phyloP scores from a whole-genome alignment of 2,888 invertebrate species.

The Anoncus sp. region DNA sequence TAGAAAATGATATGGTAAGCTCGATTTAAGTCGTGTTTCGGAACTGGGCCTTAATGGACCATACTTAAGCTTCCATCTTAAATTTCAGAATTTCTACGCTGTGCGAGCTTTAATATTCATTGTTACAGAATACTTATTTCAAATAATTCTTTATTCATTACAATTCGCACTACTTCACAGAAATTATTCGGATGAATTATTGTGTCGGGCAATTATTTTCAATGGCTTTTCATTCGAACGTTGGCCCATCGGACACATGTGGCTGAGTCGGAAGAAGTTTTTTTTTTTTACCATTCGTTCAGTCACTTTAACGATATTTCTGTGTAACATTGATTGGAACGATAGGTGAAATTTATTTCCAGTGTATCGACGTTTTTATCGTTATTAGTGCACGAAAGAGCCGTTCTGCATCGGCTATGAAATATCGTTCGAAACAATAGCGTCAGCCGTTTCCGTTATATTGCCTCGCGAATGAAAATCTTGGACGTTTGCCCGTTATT shows the following conservation, averaged over 20 bases:
- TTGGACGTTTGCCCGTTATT: constrained; percentile 53
- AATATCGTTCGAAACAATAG: constrained; percentile 52
- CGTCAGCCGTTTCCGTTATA: constrained; percentile 42
- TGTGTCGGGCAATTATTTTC: not conserved
- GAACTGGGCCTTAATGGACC: too few relatives aligned
- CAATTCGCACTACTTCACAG: not conserved
- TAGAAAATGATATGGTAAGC: too few relatives aligned
- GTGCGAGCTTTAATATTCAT: not conserved
- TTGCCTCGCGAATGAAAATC: constrained; percentile 41
- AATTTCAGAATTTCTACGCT: too few relatives aligned
- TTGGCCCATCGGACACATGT: not conserved
- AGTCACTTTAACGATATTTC: constrained; percentile 26
- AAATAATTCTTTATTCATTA: not conserved
- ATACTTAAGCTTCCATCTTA: too few relatives aligned
- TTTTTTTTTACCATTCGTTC: constrained; percentile 6
- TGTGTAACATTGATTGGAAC: constrained; percentile 39
- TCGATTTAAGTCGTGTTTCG: too few relatives aligned
- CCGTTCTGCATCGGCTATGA: constrained; percentile 30
- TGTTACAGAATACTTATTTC: not conserved
- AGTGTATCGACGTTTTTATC: constrained; percentile 33
- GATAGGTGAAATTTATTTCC: constrained; percentile 38
- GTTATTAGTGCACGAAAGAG: constrained; percentile 42
- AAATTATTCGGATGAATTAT: not conserved
- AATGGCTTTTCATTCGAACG: not conserved
- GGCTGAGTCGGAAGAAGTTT: not conserved